Evolutionary conservation across 2,113 vertebrate genomes (phyloP).

Genomic region (Rattus norvegicus): DNA sequence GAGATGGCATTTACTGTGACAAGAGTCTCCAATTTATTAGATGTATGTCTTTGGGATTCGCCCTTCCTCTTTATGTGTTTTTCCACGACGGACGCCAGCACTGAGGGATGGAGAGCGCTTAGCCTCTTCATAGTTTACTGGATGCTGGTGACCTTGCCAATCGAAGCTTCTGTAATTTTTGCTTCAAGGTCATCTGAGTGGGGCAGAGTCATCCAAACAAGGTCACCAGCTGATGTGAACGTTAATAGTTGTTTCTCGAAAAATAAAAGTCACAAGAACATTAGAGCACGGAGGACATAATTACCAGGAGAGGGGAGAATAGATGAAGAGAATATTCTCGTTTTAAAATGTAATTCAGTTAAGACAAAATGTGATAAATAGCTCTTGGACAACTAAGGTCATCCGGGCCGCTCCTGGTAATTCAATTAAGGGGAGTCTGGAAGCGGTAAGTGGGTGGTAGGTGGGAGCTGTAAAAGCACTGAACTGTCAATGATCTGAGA

Average conservation of each 20-base stretch:
- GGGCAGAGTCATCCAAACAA: constrained; percentile 79
- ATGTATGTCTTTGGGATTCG: constrained; percentile 74
- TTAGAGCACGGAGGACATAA: constrained; percentile 45
- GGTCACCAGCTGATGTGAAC: constrained; percentile 66
- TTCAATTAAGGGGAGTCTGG: constrained; percentile 74
- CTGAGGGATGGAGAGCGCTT: constrained; percentile 76
- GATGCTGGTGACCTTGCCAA: constrained; percentile 77
- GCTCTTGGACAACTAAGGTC: constrained; percentile 76
- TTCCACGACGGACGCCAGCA: constrained; percentile 77
- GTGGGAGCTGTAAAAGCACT: constrained; percentile 80
- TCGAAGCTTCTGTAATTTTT: constrained; percentile 81
- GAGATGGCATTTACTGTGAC: constrained; percentile 59
- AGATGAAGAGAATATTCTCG: constrained; percentile 64
- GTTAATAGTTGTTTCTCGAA: constrained; percentile 66
- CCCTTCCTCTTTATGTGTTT: constrained; percentile 77
- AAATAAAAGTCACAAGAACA: constrained; percentile 77
- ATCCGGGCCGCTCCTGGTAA: constrained; percentile 72
- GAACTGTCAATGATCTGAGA: constrained; percentile 80
- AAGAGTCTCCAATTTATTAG: constrained; percentile 71
- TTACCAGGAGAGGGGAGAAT: constrained; percentile 56
- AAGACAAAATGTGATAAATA: constrained; percentile 80
- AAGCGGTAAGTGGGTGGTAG: constrained; percentile 60
- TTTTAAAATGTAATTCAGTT: constrained; percentile 74
- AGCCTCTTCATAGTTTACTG: constrained; percentile 78
- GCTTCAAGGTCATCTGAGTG: constrained; percentile 78